Evolutionary conservation across 2,797 vertebrate species (phyloP).

Genomic region (Gymnocypris eckloni): DNA sequence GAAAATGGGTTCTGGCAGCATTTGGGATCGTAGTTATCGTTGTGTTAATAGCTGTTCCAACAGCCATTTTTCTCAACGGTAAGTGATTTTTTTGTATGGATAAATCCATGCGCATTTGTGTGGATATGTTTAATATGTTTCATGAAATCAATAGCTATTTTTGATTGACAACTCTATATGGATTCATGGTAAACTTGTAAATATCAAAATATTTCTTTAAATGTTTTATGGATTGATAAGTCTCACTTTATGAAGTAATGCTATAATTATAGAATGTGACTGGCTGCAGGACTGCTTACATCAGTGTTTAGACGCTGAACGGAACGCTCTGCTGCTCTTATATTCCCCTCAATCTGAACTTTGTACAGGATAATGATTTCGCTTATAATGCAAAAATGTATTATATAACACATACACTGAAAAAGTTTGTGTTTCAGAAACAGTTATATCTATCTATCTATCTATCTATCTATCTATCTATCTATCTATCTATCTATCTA

Average conservation of each 20-base stretch:
- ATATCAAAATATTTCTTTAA: background rate
- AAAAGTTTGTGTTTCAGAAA: background rate
- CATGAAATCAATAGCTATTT: background rate
- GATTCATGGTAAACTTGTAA: background rate
- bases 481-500: background rate
- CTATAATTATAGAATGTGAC: background rate
- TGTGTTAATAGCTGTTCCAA: conserved; percentile 77
- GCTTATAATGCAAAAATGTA: background rate
- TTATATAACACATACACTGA: background rate
- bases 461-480: conserved; percentile 4
- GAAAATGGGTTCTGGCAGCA: conserved; percentile 74
- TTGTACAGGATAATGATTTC: conserved; percentile 29
- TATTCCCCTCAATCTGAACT: conserved; percentile 25
- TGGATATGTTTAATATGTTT: background rate
- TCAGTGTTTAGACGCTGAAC: background rate
- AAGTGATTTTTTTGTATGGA: conserved; percentile 52
- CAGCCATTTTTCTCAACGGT: conserved; percentile 73
- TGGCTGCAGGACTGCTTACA: conserved; percentile 7
- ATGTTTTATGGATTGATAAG: background rate
- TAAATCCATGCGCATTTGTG: background rate
- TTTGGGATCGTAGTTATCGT: conserved; percentile 70
- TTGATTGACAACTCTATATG: background rate
- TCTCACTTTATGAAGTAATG: background rate
- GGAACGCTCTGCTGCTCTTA: background rate
- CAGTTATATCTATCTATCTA: conserved; percentile 6